Conservation (phyloP, 2,113 vertebrate genomes). For the Pelecanoides urinatrix region DNA sequence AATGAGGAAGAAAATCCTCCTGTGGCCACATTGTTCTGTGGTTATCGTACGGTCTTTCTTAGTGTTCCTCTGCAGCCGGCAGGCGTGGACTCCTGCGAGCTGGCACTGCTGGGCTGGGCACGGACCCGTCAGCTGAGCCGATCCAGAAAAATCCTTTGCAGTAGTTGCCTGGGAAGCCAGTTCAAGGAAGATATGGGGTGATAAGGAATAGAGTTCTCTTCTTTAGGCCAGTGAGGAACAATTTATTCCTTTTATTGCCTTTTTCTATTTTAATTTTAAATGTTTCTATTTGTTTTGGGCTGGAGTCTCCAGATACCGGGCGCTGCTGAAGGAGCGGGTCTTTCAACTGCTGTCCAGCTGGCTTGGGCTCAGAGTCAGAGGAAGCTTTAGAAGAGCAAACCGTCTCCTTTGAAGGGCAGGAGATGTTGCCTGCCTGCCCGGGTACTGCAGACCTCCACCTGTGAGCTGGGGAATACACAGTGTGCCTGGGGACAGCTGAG, state of each 20-base stretch:
- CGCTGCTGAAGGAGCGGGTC: constrained; percentile 8
- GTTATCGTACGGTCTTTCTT: fast-evolving
- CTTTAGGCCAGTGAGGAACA: not conserved
- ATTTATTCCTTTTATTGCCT: constrained; percentile 61
- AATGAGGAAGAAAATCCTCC: not conserved
- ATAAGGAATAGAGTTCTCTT: not conserved
- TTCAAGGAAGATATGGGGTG: not conserved
- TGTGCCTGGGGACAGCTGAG: not conserved
- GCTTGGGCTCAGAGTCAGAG: constrained; percentile 25
- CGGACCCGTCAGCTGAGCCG: not conserved
- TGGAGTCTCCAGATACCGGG: constrained; percentile 2
- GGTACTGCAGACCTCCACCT: not conserved
- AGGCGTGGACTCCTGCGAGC: not conserved
- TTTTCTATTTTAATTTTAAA: constrained; percentile 59
- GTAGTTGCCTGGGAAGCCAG: not conserved
- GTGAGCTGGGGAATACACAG: not conserved
- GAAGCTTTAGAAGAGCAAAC: constrained; percentile 42
- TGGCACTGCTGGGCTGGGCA: not conserved
- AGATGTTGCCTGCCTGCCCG: not conserved
- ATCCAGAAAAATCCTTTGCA: not conserved
- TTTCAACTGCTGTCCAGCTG: constrained; percentile 69
- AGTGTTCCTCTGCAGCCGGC: not conserved
- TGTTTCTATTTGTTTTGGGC: constrained; percentile 67
- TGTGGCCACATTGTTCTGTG: not conserved
- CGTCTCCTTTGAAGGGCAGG: constrained; percentile 27